Conservation (phyloP, 2,888 invertebrate species). For the Esperia sulphurella region DNA sequence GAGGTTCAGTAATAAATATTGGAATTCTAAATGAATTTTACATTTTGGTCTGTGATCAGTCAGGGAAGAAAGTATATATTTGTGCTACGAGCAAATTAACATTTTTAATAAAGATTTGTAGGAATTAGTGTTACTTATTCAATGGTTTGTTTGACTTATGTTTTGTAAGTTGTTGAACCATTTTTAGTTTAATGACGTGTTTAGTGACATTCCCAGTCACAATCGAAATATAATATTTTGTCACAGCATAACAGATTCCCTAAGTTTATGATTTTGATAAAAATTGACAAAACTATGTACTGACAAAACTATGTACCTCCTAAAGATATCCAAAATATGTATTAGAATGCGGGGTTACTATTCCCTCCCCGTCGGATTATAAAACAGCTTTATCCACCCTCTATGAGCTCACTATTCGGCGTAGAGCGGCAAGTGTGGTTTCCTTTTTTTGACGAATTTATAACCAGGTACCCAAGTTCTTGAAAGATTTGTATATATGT, state of each 20-base stretch:
- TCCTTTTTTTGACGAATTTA: neutral
- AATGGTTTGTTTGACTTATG: constrained; percentile 73
- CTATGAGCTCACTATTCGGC: too few relatives aligned
- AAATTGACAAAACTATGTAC: constrained; percentile 32
- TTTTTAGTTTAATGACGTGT: constrained; percentile 71
- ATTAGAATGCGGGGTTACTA: too few relatives aligned
- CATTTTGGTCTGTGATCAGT: constrained; percentile 72
- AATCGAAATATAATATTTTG: constrained; percentile 44
- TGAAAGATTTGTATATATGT: constrained; percentile 47
- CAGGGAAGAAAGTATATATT: constrained; percentile 67
- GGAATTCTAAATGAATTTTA: constrained; percentile 60
- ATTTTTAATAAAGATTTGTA: constrained; percentile 72
- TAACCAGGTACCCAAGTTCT: constrained; percentile 44
- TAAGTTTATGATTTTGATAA: constrained; percentile 34
- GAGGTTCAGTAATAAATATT: constrained; percentile 40
- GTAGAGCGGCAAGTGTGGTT: constrained; percentile 9
- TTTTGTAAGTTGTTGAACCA: constrained; percentile 73
- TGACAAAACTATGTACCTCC: too few relatives aligned
- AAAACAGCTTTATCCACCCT: too few relatives aligned
- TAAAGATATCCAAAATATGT: neutral
- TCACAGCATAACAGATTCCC: constrained; percentile 36
- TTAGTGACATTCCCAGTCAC: constrained; percentile 66
- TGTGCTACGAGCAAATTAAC: constrained; percentile 76
- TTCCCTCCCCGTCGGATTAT: too few relatives aligned
- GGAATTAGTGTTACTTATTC: constrained; percentile 66